These are phyloP conservation scores for Punctoribates punctum DNA, from an alignment of 2,888 invertebrate species.

Conservation along the genomic window DNA sequence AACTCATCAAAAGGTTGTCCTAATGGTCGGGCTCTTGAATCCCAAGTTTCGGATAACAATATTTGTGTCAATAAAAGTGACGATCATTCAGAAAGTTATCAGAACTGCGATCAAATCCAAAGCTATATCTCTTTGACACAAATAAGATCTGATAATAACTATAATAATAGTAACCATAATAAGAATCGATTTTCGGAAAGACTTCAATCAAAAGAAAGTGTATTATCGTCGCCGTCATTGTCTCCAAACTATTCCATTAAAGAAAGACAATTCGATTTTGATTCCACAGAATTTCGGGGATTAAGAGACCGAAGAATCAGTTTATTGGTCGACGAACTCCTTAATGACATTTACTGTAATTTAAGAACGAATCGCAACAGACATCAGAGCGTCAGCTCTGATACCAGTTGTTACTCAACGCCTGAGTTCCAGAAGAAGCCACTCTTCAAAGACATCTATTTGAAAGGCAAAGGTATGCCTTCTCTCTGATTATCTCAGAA, in stretches of 20 bases:
- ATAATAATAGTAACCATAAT: background rate
- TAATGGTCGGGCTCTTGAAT: no score
- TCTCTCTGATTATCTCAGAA: background rate
- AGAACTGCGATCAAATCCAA: no score
- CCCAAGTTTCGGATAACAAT: slow-evolving; percentile 49
- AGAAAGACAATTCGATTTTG: background rate
- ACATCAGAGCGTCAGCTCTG: background rate
- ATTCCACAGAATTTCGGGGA: background rate
- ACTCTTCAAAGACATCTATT: background rate
- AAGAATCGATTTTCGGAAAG: background rate
- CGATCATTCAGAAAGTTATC: no score
- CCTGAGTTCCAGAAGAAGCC: slow-evolving; percentile 23
- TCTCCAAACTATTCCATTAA: background rate
- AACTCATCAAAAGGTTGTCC: no score
- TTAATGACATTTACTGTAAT: slow-evolving; percentile 35
- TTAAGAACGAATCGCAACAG: background rate
- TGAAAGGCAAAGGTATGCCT: slow-evolving; percentile 35
- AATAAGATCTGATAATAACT: no score
- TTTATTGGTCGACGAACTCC: slow-evolving; percentile 34
- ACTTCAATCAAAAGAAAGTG: background rate
- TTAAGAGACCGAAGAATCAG: background rate
- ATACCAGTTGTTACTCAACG: slow-evolving; percentile 33
- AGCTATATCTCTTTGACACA: no score
- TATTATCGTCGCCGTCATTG: background rate
- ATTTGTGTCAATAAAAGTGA: slow-evolving; percentile 46